Evolutionary conservation across 2,888 invertebrate genomes (phyloP).

Genomic region (Hoplodrina blanda): DNA sequence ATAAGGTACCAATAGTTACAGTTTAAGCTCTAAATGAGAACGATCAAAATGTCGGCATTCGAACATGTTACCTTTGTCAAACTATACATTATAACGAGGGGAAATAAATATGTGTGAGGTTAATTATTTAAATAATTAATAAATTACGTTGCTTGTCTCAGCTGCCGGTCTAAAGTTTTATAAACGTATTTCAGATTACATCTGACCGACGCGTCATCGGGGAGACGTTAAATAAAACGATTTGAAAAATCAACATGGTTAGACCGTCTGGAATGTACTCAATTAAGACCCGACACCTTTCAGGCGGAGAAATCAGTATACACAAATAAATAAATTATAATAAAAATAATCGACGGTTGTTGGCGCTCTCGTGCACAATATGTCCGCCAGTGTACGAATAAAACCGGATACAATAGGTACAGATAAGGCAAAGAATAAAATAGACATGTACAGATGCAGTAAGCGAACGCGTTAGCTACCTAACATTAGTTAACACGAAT

Average conservation of each 20-base stretch:
- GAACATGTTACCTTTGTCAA: slow-evolving; percentile 51
- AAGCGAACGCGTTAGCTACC: slow-evolving; percentile 87
- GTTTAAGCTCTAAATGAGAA: slow-evolving; percentile 85
- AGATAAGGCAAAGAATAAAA: slow-evolving; percentile 75
- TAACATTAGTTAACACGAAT: slow-evolving; percentile 89
- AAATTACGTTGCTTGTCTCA: slow-evolving; percentile 59
- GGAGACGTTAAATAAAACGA: slow-evolving; percentile 68
- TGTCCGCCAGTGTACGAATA: slow-evolving; percentile 56
- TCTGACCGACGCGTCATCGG: slow-evolving; percentile 75
- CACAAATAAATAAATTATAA: slow-evolving; percentile 72
- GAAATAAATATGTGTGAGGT: slow-evolving; percentile 50
- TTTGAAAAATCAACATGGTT: slow-evolving; percentile 86
- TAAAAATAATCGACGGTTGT: slow-evolving; percentile 64
- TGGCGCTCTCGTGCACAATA: slow-evolving; percentile 20
- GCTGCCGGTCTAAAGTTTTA: slow-evolving; percentile 77
- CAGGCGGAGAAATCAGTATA: slow-evolving; percentile 85
- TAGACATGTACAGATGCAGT: slow-evolving; percentile 76
- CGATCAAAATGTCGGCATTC: slow-evolving; percentile 74
- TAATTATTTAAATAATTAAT: slow-evolving; percentile 56
- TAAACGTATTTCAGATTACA: slow-evolving; percentile 85
- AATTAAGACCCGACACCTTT: slow-evolving; percentile 88
- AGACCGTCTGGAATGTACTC: slow-evolving; percentile 89
- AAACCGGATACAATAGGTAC: slow-evolving; percentile 62
- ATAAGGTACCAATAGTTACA: slow-evolving; percentile 85
- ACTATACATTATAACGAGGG: slow-evolving; percentile 57